A percentile compares a stretch with the other conserved stretches of the same genome.
Evolutionary conservation across 2,888 invertebrate species (phyloP).

Genomic region (Geotrupes spiniger): DNA sequence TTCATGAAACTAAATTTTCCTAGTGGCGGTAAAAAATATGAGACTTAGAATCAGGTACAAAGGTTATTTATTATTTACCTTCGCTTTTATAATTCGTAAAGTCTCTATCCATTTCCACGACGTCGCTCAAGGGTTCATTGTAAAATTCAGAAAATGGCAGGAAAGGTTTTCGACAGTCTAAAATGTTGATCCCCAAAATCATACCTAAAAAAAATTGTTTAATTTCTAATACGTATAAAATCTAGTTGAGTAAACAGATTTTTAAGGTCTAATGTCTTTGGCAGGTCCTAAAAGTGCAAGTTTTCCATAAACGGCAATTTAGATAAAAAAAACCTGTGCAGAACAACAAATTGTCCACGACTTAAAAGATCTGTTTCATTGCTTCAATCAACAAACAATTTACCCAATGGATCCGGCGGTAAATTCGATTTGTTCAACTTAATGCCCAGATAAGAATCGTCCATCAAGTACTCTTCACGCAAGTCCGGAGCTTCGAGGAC

Average conservation of each 20-base stretch:
- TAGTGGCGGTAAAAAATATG: constrained; percentile 36
- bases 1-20: constrained; percentile 85
- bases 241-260: too few relatives aligned
- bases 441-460: constrained; percentile 44
- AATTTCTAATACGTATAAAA: constrained; percentile 4
- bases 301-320: neutral
- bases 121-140: constrained; percentile 90
- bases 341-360: neutral
- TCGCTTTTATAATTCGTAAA: constrained; percentile 85
- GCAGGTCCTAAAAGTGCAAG: too few relatives aligned
- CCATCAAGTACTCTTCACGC: constrained; percentile 57
- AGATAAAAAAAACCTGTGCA: constrained; percentile 2
- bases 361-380: too few relatives aligned
- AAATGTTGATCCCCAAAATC: constrained; percentile 70
- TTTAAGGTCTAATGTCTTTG: too few relatives aligned
- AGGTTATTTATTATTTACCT: constrained; percentile 34
- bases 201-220: constrained; percentile 50
- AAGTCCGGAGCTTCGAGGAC: constrained; percentile 65
- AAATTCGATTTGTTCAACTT: constrained; percentile 48
- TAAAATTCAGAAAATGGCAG: constrained; percentile 89
- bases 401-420: constrained; percentile 61
- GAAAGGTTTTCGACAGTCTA: constrained; percentile 80
- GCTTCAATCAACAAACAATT: too few relatives aligned
- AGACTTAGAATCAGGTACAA: constrained; percentile 1
- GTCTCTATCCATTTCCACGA: constrained; percentile 91